These are phyloP conservation scores for Gallinago media DNA, from an alignment of 2,113 vertebrate species.

Conservation along the genomic window DNA sequence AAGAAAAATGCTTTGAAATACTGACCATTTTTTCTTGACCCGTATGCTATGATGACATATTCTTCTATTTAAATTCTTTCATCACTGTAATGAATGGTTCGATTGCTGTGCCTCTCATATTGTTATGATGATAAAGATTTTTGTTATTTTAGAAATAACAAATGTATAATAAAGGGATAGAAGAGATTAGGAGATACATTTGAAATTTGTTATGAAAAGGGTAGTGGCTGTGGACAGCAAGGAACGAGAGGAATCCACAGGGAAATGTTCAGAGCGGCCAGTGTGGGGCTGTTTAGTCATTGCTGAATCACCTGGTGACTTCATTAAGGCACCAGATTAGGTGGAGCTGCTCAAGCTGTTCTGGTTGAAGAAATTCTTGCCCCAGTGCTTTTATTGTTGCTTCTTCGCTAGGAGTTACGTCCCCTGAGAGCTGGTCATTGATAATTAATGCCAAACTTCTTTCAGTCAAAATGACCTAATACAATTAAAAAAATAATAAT, in stretches of 20 bases:
- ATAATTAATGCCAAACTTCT: neutral
- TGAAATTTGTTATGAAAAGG: neutral
- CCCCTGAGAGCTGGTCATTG: neutral
- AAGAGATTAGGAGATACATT: neutral
- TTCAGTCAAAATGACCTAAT: neutral
- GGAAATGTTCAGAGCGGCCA: neutral
- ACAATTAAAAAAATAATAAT: too few species aligned
- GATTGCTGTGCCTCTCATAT: neutral
- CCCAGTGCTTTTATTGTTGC: neutral
- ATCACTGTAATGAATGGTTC: neutral
- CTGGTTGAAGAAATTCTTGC: neutral
- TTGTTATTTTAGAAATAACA: neutral
- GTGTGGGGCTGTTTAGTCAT: neutral
- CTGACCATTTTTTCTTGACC: neutral
- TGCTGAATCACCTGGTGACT: constrained; percentile 6
- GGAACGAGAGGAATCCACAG: neutral
- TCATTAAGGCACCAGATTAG: neutral
- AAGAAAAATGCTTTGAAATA: neutral
- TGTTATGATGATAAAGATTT: neutral
- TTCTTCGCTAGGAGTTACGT: neutral
- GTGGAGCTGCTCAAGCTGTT: neutral
- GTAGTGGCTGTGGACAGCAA: neutral
- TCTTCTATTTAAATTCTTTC: neutral
- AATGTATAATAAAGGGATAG: neutral
- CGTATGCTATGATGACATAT: neutral